Evolutionary conservation across 2,797 vertebrate genomes (phyloP).

Genomic region (Typhlichthys eigenmanni): DNA sequence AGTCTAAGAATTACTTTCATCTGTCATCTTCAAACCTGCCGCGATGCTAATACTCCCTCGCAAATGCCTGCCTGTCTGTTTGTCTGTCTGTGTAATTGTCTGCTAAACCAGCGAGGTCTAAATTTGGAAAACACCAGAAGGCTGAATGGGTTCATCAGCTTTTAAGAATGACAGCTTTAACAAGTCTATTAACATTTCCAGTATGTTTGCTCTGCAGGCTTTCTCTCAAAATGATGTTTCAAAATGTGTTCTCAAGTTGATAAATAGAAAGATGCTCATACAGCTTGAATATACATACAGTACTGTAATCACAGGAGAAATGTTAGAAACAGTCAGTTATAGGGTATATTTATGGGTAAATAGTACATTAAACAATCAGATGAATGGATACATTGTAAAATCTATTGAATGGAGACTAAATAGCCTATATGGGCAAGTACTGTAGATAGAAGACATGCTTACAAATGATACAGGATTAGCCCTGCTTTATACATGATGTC

Average conservation of each 20-base stretch:
- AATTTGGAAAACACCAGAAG: conserved; percentile 23
- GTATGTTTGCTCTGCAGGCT: background rate
- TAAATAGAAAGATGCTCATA: background rate
- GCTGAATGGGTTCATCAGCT: conserved; percentile 3
- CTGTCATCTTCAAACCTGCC: conserved; percentile 2
- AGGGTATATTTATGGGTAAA: too few relatives aligned
- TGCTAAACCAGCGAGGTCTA: conserved; percentile 26
- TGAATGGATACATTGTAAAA: too few relatives aligned
- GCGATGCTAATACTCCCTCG: background rate
- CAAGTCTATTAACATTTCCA: too few relatives aligned
- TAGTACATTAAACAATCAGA: too few relatives aligned
- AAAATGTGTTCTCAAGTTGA: background rate
- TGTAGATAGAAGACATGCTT: too few relatives aligned
- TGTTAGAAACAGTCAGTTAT: too few relatives aligned
- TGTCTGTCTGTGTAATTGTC: conserved; percentile 30
- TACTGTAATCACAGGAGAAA: too few relatives aligned
- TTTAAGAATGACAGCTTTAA: background rate
- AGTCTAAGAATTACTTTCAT: background rate
- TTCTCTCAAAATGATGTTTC: background rate
- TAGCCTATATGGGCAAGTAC: too few relatives aligned
- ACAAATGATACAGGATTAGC: too few relatives aligned
- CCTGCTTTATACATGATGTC: too few relatives aligned
- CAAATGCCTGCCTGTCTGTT: background rate
- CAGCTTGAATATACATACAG: too few relatives aligned
- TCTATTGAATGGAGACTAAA: too few relatives aligned